Conservation (phyloP, 1,140 invertebrate genomes). For the Brachionus koreanus region DNA sequence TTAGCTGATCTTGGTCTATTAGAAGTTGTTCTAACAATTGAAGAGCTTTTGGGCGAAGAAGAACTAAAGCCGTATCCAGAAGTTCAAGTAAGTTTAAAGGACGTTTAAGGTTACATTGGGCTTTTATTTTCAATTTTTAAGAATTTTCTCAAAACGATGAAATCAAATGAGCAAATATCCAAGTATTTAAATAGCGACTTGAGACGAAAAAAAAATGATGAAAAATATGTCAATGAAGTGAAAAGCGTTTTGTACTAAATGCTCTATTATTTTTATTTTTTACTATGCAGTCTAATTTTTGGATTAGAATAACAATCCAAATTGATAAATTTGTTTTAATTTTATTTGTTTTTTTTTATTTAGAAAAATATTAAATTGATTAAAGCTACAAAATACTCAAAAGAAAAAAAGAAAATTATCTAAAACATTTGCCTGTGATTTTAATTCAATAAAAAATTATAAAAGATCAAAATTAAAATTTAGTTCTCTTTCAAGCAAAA, state of each 20-base stretch:
- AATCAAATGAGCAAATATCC: background rate
- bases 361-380: too few species aligned
- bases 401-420: too few species aligned
- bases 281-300: background rate
- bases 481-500: too few species aligned
- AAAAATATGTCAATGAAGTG: constrained; percentile 36
- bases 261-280: background rate
- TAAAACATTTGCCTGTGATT: too few species aligned
- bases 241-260: constrained; percentile 18
- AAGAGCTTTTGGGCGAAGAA: constrained; percentile 35
- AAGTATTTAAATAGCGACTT: constrained; percentile 12
- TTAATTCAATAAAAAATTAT: too few species aligned
- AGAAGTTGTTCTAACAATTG: constrained; percentile 29
- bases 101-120: too few species aligned
- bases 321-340: too few species aligned
- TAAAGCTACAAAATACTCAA: too few species aligned
- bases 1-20: constrained; percentile 35
- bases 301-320: background rate
- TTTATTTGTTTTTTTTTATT: too few species aligned
- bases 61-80: constrained; percentile 27
- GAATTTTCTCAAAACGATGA: constrained; percentile 36
- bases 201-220: constrained; percentile 18
- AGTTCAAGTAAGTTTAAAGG: constrained; percentile 39
- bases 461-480: too few species aligned
- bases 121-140: background rate